These are phyloP conservation scores for Brachionus manjavacas DNA, from an alignment of 1,140 invertebrate genomes.

Conservation along the genomic window DNA sequence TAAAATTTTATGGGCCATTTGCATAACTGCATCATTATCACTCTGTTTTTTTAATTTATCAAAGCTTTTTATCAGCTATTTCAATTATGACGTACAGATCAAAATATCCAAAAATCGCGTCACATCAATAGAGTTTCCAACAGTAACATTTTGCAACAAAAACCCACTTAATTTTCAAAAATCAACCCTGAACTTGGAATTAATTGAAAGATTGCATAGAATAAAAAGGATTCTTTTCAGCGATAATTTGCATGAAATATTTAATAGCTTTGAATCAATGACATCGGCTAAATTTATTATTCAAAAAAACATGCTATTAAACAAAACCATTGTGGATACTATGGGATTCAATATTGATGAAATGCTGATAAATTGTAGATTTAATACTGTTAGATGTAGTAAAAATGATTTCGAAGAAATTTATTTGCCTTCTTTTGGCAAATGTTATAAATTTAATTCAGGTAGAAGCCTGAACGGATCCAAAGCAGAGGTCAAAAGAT, in stretches of 20 bases:
- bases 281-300: no score
- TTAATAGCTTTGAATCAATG: no score
- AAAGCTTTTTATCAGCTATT: background rate
- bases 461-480: background rate
- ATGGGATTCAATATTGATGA: background rate
- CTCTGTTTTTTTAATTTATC: background rate
- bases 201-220: background rate
- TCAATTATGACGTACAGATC: background rate
- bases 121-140: constrained; percentile 50
- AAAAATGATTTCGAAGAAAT: background rate
- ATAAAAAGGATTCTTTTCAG: background rate
- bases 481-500: background rate
- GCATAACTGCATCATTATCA: background rate
- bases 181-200: background rate
- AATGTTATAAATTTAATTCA: constrained; percentile 2
- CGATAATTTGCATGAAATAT: background rate
- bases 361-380: background rate
- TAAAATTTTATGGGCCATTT: background rate
- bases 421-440: background rate
- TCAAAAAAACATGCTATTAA: no score
- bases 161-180: constrained; percentile 48
- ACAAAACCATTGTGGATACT: background rate
- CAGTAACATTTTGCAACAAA: constrained; percentile 56
- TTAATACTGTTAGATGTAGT: background rate
- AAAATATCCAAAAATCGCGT: background rate